Evolutionary conservation across 2,888 invertebrate species (phyloP).

Genomic region (Anoncus sp.): DNA sequence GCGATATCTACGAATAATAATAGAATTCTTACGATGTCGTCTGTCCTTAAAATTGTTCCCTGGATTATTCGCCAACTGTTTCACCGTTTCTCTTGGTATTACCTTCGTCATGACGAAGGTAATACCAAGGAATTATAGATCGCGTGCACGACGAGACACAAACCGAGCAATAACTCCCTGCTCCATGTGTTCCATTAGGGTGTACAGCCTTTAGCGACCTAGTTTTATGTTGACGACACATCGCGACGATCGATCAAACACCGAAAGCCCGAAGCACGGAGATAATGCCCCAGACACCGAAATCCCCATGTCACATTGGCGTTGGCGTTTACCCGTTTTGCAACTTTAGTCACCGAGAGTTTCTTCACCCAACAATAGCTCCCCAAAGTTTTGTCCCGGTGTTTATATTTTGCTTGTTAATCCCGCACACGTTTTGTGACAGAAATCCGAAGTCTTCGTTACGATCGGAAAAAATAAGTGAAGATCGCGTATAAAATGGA

Average conservation of each 20-base stretch:
- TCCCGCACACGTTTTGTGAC: not conserved
- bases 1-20: too few relatives aligned
- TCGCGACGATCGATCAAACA: conserved; percentile 68
- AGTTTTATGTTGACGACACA: conserved; percentile 64
- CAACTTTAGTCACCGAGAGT: conserved; percentile 58
- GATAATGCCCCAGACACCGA: conserved; percentile 57
- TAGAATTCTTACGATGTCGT: too few relatives aligned
- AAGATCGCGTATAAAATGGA: not conserved
- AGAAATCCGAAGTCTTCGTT: conserved; percentile 2
- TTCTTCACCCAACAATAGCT: conserved; percentile 33
- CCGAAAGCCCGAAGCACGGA: conserved; percentile 26
- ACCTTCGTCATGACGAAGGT: not conserved
- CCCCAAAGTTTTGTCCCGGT: conserved; percentile 2
- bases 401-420: not conserved
- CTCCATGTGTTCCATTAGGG: conserved; percentile 31
- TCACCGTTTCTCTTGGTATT: not conserved
- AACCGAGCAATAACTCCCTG: conserved; percentile 15
- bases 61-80: not conserved
- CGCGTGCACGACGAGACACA: conserved; percentile 26
- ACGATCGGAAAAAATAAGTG: not conserved
- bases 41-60: not conserved
- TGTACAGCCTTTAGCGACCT: conserved; percentile 59
- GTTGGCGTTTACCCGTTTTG: conserved; percentile 38
- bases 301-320: conserved; percentile 59
- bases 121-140: conserved; percentile 7